Percentiles rank a stretch among this genome's conserved stretches.
phyloP scores from a whole-genome alignment of 2,888 invertebrate genomes.

The Harpalus rubripes region DNA sequence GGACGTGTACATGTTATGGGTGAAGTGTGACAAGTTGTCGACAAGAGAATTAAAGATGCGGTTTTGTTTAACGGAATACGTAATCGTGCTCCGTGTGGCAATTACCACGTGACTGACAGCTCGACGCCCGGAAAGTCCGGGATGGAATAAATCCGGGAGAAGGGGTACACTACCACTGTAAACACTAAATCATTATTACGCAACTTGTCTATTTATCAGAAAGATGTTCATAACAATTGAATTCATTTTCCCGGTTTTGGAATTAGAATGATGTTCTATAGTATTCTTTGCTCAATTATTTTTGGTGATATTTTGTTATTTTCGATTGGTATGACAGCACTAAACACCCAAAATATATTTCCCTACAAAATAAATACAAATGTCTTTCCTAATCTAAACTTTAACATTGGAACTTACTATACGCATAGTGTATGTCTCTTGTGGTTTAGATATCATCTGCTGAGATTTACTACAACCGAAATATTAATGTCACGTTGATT shows the following conservation, averaged over 20 bases:
- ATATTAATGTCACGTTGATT: not conserved
- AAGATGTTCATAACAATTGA: too few relatives aligned
- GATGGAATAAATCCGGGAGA: not conserved
- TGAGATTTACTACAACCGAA: not conserved
- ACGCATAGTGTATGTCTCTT: not conserved
- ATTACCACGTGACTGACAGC: constrained; percentile 60
- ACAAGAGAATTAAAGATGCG: constrained; percentile 64
- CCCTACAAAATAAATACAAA: too few relatives aligned
- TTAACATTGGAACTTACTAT: too few relatives aligned
- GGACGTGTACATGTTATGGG: not conserved
- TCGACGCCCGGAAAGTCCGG: not conserved
- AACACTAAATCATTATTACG: not conserved
- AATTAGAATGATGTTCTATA: too few relatives aligned
- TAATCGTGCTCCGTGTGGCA: constrained; percentile 55
- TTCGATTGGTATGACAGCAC: too few relatives aligned
- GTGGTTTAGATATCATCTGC: not conserved
- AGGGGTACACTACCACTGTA: not conserved
- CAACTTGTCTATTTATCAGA: not conserved
- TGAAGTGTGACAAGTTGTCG: constrained; percentile 54
- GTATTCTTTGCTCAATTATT: too few relatives aligned
- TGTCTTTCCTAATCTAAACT: too few relatives aligned
- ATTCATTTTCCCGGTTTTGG: too few relatives aligned
- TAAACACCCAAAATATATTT: too few relatives aligned
- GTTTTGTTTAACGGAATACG: constrained; percentile 63
- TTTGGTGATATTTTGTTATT: too few relatives aligned